Evolutionary conservation across 2,113 vertebrate genomes (phyloP), one percentile per base, ranked within the genome.

Genomic region (Conger conger): DNA sequence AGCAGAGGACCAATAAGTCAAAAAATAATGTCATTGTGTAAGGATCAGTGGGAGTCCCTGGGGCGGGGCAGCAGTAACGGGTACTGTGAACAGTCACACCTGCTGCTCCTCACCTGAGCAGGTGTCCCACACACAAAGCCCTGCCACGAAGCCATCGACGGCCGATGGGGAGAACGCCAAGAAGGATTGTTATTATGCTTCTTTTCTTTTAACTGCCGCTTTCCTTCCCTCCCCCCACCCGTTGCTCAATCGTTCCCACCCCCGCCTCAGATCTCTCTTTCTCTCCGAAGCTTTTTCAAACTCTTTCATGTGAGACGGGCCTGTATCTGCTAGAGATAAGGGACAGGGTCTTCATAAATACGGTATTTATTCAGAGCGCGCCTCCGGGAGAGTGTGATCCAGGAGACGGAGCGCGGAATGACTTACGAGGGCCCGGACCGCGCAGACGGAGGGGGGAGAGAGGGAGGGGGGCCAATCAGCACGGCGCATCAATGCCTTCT

Each of bases 291-390:
- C 90, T 88, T 93, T 91, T 27, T 87, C 83, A 90, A 91, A 93
- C 87, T 91, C 91, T 93, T 93, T 94, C 91, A 93, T 91, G 92
- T 92, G 90, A 92, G 92, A 92, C 90, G 91, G 91, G 92, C 90
- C 92, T 91, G 91, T 90, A 93, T 92, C 92, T 87, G 87, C 90
- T 90, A 90, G 89, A 93, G 91, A 94, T 93, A 93, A 93, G 90
- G 87, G 89, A 89, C 90, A 90, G 92, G 93, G 91, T 91, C 90
- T 91, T 93, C 90, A 92, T 93, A 93, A 92, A 93, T 93, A 92
- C 89, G 91, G 93, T 15, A 57, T 82, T 82, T 57, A 82, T 82
- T 82, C 80, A 4, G 45, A 50, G 45, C 80, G 17, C 68, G 89
- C 89, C 89, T 90, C 90, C 88, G 88, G 88, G 90, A 89, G 89